Conservation (phyloP, 2,113 vertebrate species). For the Dissostichus mawsoni region DNA sequence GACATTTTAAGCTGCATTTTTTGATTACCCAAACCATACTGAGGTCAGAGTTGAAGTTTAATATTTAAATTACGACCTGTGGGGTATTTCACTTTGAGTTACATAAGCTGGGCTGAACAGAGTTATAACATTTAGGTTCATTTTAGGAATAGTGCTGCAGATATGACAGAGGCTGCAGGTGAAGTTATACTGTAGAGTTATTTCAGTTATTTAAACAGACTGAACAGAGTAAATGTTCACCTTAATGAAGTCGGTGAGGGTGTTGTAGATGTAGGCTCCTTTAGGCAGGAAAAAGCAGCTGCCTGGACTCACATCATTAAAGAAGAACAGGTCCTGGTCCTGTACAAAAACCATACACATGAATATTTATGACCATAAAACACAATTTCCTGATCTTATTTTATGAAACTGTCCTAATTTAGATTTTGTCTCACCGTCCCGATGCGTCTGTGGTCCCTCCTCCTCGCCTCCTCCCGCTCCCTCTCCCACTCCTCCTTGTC, state of each 20-base stretch:
- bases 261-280: constrained; percentile 91
- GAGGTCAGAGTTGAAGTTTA: background rate
- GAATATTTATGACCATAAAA: background rate
- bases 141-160: background rate
- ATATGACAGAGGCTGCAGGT: background rate
- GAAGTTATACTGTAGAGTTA: background rate
- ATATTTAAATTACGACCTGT: constrained; percentile 8
- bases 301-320: constrained; percentile 92
- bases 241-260: constrained; percentile 92
- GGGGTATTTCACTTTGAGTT: constrained; percentile 7
- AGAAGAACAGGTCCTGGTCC: constrained; percentile 93
- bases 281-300: constrained; percentile 96
- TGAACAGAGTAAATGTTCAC: constrained; percentile 68
- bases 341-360: constrained; percentile 30
- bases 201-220: too few relatives aligned
- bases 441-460: constrained; percentile 90
- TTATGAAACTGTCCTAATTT: background rate
- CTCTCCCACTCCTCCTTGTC: constrained; percentile 84
- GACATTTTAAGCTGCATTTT: background rate
- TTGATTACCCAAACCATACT: constrained; percentile 4
- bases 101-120: background rate
- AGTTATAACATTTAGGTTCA: background rate
- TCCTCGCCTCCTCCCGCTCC: constrained; percentile 83
- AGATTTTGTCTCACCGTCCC: constrained; percentile 82
- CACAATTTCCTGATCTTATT: background rate